These are phyloP conservation scores for Argyrosomus japonicus DNA, from an alignment of 2,113 vertebrate genomes.

Conservation along the genomic window DNA sequence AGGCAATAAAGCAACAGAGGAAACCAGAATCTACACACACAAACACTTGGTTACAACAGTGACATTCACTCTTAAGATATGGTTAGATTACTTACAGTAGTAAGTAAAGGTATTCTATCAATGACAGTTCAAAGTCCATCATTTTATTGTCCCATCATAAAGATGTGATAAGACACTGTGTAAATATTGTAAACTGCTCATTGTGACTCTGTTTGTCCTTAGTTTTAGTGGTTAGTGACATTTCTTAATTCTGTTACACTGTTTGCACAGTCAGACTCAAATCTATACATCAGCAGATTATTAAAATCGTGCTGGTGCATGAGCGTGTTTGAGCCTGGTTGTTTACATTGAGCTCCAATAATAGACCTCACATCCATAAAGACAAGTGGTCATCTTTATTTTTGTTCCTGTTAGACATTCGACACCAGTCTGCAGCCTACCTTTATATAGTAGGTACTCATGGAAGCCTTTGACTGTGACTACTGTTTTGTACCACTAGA, in stretches of 20 bases:
- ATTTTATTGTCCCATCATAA: neutral
- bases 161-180: neutral
- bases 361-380: neutral
- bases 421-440: slow-evolving; percentile 19
- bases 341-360: slow-evolving; percentile 5
- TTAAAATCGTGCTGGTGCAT: neutral
- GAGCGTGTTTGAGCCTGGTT: neutral
- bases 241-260: neutral
- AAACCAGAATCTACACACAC: neutral
- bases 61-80: neutral
- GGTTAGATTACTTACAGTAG: neutral
- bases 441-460: neutral
- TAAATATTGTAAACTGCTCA: neutral
- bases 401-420: slow-evolving; percentile 37
- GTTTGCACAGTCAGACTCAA: neutral
- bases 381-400: slow-evolving; percentile 39
- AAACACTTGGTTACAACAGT: no score
- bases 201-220: neutral
- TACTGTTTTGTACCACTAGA: neutral
- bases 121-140: slow-evolving; percentile 17
- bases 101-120: neutral
- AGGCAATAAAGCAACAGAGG: neutral
- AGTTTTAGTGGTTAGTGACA: neutral
- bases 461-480: neutral
- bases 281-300: neutral